phyloP scores from a whole-genome alignment of 2,888 invertebrate genomes.

The Lypha dubia region DNA sequence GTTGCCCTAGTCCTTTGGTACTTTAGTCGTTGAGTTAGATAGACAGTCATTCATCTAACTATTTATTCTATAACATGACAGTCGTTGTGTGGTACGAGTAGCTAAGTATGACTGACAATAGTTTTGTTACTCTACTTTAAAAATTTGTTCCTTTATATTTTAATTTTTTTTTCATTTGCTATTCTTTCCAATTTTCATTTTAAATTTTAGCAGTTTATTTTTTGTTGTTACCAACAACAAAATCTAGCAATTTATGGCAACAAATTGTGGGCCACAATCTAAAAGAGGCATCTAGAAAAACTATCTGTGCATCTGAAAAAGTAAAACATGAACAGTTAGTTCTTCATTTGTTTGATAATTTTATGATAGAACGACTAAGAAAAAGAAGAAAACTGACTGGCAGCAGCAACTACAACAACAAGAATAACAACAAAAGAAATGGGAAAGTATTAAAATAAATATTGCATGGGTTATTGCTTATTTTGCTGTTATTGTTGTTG shows the following conservation, averaged over 20 bases:
- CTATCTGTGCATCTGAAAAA: slow-evolving; percentile 60
- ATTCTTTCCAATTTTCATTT: slow-evolving; percentile 46
- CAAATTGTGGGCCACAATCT: slow-evolving; percentile 37
- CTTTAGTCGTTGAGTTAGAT: slow-evolving; percentile 24
- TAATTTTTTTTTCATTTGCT: not conserved
- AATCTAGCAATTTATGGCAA: slow-evolving; percentile 14
- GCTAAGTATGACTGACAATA: slow-evolving; percentile 32
- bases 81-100: slow-evolving; percentile 11
- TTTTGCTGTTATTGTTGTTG: slow-evolving; percentile 20
- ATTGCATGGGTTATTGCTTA: slow-evolving; percentile 54
- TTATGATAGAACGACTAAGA: slow-evolving; percentile 50
- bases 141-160: not conserved
- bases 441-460: slow-evolving; percentile 46
- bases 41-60: slow-evolving; percentile 27
- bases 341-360: slow-evolving; percentile 69
- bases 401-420: slow-evolving; percentile 1
- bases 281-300: slow-evolving; percentile 58
- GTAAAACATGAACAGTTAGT: slow-evolving; percentile 68
- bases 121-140: slow-evolving; percentile 48
- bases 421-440: slow-evolving; percentile 23
- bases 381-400: slow-evolving; percentile 11
- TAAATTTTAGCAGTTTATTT: slow-evolving; percentile 36
- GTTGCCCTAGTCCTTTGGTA: not conserved
- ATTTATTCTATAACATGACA: slow-evolving; percentile 59
- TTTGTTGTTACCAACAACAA: slow-evolving; percentile 2